These are phyloP conservation scores for Timema podura DNA, from an alignment of 2,888 invertebrate genomes.

Conservation along the genomic window DNA sequence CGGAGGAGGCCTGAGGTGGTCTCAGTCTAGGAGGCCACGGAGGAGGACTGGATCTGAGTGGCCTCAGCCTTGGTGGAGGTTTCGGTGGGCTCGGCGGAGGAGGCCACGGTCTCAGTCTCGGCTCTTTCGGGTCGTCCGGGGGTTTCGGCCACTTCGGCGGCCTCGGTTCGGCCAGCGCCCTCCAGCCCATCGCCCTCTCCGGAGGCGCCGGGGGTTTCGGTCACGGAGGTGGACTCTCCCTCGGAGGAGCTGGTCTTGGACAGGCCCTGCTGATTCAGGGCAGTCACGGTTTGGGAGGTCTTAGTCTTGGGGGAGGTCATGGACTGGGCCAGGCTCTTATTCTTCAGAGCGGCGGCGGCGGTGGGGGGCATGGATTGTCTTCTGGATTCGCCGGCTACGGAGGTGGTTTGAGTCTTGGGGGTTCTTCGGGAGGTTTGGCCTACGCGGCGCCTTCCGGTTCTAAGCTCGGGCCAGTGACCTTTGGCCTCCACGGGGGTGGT, in stretches of 20 bases:
- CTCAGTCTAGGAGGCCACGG: background rate
- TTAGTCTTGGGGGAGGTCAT: slow-evolving; percentile 17
- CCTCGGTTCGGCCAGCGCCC: background rate
- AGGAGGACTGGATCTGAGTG: background rate
- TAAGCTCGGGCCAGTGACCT: slow-evolving; percentile 28
- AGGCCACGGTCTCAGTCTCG: background rate
- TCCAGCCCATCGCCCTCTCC: background rate
- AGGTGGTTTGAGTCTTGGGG: slow-evolving; percentile 13
- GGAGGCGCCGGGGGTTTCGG: slow-evolving; percentile 8
- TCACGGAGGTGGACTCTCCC: background rate
- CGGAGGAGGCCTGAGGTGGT: background rate
- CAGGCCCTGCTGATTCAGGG: background rate
- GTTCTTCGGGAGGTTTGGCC: background rate
- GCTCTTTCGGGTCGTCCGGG: background rate
- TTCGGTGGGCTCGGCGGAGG: slow-evolving; percentile 4
- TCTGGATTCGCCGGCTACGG: background rate
- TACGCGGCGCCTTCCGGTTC: background rate
- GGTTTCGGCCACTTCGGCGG: slow-evolving; percentile 10
- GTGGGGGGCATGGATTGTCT: slow-evolving; percentile 17
- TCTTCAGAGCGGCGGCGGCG: slow-evolving; percentile 11
- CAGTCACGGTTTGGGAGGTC: slow-evolving; percentile 8
- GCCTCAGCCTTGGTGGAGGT: background rate
- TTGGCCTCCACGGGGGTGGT: slow-evolving; percentile 23
- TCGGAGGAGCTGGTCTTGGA: slow-evolving; percentile 5
- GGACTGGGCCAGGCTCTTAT: slow-evolving; percentile 19